Evolutionary conservation across 1,140 invertebrate genomes (phyloP), one percentile per base, ranked within the genome.

Genomic region (Pentalonia nigronervosa): DNA sequence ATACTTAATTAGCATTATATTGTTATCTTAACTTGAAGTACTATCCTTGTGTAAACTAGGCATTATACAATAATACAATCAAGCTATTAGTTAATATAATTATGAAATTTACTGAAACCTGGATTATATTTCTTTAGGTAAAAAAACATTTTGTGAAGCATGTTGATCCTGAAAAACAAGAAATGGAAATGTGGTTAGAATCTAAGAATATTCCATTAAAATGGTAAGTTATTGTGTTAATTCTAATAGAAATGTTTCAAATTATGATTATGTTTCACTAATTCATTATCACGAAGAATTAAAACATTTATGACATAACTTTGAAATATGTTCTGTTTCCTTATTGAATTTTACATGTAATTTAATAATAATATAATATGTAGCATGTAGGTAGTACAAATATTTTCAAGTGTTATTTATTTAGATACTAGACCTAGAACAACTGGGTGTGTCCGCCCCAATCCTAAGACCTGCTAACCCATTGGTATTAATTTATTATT

Each of bases 101-200:
- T n/a, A 7, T 17, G 30, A n/a, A 76, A n/a, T 76, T 76, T n/a
- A 14, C 45, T 84, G 9, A 41, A 45, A 45, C 30, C 14, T n/a
- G 9, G 25, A 56, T 41, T 89, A 47, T 67, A n/a, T 94, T 94
- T 95, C 95, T 53, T 94, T 47, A 98, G 98, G 97, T 99, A 94
- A 97, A 97, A 94, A 98, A 98, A 95, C 98, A 99, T 96, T 99
- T 99, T 95, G 96, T 97, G 93, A 96, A 97, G 94, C 97, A 97
- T 95, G 96, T 99, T 95, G 97, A 97, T 90, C 97, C 97, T 95
- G 97, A 98, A 94, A 97, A 97, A 95, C 96, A 97, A 93, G 97
- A 98, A 87, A 97, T 97, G 95, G 98, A 99, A 95, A 98, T 99
- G 96, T 99, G 99, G 99, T 96, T 99, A 81, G 98, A 99, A 94